Evolutionary conservation across 2,888 invertebrate species (phyloP), one percentile per base, ranked within the genome.

Genomic region (Morinoia aosen): DNA sequence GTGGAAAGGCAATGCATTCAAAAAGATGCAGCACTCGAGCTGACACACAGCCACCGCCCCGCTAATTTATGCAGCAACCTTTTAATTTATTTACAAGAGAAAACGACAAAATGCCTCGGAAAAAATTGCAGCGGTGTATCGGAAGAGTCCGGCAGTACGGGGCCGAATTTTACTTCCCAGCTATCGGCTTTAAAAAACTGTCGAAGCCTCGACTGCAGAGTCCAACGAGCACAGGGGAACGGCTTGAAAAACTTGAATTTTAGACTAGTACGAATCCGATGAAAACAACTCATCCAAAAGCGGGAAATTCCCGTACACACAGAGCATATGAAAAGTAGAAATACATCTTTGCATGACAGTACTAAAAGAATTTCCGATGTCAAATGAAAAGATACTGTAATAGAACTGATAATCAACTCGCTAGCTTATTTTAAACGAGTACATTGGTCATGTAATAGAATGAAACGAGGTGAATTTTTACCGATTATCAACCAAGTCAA

Each of bases 161-260:
- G 2, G 57, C 93, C 58, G 48, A 93, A 33, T 93, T 93, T 93
- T 93, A 57, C 93, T 8, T 93, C 2, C 16, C 76, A 76, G 76
- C 93, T 33, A 57, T 93, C 93, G 33, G 93, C 93, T 93, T 93
- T 93, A 93, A 93, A 93, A 93, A 93, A 57, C 57, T 93, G 93
- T 14, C 16, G 93, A 56, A 56, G 93, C 93, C 10, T 33, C 93
- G 93, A 56, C 93, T 10, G 33, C 56, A 12, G 90, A 90, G 48
- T 90, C 90, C 39, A 19, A 16, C 90, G 48, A 90, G 90, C 90
- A 90, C 14, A 90, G 90, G 90, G 40, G 40, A 90, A 39, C 14
- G 90, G 48, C 33, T 39, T 40, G 11, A 90, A 48, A 90, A 90
- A 90, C n/a, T 16, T 10, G 39, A 16, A 90, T 40, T 16, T 90